phyloP scores from a whole-genome alignment of 1,140 invertebrate species.

The Sipha flava region DNA sequence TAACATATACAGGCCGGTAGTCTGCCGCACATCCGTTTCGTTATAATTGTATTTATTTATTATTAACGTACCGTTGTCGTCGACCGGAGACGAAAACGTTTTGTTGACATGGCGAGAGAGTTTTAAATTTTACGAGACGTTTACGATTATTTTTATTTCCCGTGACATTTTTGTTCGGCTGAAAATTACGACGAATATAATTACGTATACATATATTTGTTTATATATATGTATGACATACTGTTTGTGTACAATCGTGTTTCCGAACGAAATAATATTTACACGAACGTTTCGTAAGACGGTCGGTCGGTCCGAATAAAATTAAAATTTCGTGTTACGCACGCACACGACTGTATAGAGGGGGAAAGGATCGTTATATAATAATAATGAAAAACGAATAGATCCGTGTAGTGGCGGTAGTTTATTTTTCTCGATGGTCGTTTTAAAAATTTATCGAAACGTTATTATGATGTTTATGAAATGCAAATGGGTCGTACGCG shows the following conservation, averaged over 20 bases:
- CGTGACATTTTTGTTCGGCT: too few species aligned
- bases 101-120: not conserved
- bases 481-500: too few species aligned
- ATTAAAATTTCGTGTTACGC: not conserved
- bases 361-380: not conserved
- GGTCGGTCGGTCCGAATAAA: not conserved
- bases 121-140: not conserved
- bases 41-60: not conserved
- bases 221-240: too few species aligned
- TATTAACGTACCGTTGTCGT: not conserved
- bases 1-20: too few species aligned
- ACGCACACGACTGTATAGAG: not conserved
- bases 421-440: not conserved
- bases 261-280: not conserved
- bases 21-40: not conserved
- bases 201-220: too few species aligned
- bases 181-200: too few species aligned
- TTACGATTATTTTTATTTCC: not conserved
- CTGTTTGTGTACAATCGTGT: too few species aligned
- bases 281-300: not conserved
- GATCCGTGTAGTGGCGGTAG: too few species aligned
- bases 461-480: not conserved
- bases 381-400: not conserved
- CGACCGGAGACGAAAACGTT: not conserved
- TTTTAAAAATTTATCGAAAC: not conserved